Conservation (phyloP, 2,113 vertebrate genomes). For the Tupaia chinensis region DNA sequence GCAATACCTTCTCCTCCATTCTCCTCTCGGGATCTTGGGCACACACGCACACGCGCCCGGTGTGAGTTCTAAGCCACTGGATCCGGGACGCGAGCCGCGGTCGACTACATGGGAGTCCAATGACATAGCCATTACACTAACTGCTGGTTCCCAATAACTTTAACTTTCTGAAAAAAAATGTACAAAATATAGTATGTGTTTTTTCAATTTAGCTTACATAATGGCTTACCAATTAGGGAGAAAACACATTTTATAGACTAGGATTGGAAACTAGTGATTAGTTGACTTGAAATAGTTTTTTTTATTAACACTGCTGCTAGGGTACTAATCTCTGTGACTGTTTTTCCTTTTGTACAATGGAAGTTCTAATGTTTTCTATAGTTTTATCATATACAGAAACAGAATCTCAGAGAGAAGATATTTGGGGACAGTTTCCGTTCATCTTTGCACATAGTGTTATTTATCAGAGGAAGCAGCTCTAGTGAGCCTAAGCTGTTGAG, state of each 20-base stretch:
- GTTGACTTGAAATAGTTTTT: slow-evolving; percentile 27
- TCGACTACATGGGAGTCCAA: too few relatives aligned
- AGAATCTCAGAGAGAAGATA: not conserved
- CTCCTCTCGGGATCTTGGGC: too few relatives aligned
- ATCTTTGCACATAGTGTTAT: not conserved
- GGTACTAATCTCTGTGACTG: not conserved
- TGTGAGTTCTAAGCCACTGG: too few relatives aligned
- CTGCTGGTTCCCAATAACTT: too few relatives aligned
- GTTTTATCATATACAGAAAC: not conserved
- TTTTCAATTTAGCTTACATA: not conserved
- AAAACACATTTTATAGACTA: not conserved
- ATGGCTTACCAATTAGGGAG: not conserved
- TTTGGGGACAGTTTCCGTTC: not conserved
- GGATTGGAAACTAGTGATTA: not conserved
- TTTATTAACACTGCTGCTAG: not conserved
- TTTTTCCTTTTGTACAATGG: not conserved
- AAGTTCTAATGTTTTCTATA: not conserved
- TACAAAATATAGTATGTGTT: not conserved
- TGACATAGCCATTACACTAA: too few relatives aligned
- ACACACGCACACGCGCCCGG: too few relatives aligned
- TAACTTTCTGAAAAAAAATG: not conserved
- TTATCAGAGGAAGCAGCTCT: not conserved
- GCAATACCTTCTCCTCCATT: too few relatives aligned
- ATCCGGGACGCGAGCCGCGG: too few relatives aligned
- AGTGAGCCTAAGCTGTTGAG: not conserved